Base-by-base conservation (phyloP, 2,113 vertebrate genomes). In the Xiphophorus maculatus region DNA sequence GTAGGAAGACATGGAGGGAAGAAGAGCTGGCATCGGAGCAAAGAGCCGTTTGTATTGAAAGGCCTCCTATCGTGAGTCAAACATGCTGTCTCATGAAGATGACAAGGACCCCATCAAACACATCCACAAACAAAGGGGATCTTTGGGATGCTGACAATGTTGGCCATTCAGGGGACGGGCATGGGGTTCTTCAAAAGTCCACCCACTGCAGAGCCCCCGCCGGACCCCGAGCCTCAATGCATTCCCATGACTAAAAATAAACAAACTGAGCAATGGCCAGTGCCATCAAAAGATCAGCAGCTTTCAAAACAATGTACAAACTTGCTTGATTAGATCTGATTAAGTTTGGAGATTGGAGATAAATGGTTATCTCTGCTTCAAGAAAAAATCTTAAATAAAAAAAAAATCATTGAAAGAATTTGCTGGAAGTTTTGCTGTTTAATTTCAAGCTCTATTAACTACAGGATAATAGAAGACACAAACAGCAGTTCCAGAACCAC, bases 131-230 rank as follows among this genome's bases (percentile, higher is more conserved):
- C 89, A 94, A 94, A 90, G 81, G 86, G 84, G 87, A 91, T 92
- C 92, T 90, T 84, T 90, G 86, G 87, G 89, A 90, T 32, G 76
- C 72, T 86, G 81, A 94, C 92, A 93, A 93, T 93, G 87, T 92
- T 88, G 87, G 78, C 88, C 90, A 93, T 93, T 93, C 90, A 93
- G 88, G 33, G 69, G 81, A 86, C 29, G 40, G 73, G 66, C 71
- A 89, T 76, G 81, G 51, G 89, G 76, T 64, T 80, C 74, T 90
- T 90, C 86, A 88, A 88, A 84, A 88, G 86, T 81, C 66, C 72
- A 72, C 69, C 71, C 82, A 71, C 61, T 74, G 63, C 71, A 76
- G 63, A 28, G 27, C 61, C 63, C 84, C 74, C 81, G 63, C 72
- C 74, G 73, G 74, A 83, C 86, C 68, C 48, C 29, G 1, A 77